Evolutionary conservation across 23 tunicate species (phyloP), one percentile per base, ranked within the genome.

Genomic region (Corella eumyota): DNA sequence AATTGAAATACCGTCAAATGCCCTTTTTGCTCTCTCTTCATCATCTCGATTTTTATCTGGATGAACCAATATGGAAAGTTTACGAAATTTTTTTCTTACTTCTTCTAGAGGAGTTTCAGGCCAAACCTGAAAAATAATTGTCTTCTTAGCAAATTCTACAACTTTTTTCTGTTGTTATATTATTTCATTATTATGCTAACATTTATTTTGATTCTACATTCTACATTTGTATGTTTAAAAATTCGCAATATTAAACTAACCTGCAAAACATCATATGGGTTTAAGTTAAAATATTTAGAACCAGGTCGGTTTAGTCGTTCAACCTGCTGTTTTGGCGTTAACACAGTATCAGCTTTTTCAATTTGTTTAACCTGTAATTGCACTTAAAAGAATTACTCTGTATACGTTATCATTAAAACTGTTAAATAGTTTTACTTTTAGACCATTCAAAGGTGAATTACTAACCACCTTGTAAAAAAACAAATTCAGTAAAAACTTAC

Each of bases 261-360:
- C 70, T 81, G 90, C 59, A 93, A 68, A 45, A 93, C 99, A 72
- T 88, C 99, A 64, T 52, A 93, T 19, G 99, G 99, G 36, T 93
- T 93, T 19, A 93, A 70, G 71, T 93, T 93, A 56, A 88, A 88
- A 36, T 84, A 93, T 25, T 83, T 93, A 3, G 95, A 84, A 3
- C 99, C 99, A 47, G 99, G 99, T 6, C 93, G 73, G 64, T 79
- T 93, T 13, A 93, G 76, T 24, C 99, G 83, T n/a, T 72, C 83
- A 32, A 93, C 77, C 68, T 93, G 99, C 51, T 93, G 99, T 6
- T 53, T 38, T 29, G 86, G 65, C 9, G 99, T 93, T 34, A 93
- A 40, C 47, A 93, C 99, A 22, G 90, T 35, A 68, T 93, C 99
- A n/a, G 95, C 95, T 44, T 72, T 74, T 72, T 93, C 99, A 46